phyloP scores from a whole-genome alignment of 2,888 invertebrate species.

The Nebria salina region DNA sequence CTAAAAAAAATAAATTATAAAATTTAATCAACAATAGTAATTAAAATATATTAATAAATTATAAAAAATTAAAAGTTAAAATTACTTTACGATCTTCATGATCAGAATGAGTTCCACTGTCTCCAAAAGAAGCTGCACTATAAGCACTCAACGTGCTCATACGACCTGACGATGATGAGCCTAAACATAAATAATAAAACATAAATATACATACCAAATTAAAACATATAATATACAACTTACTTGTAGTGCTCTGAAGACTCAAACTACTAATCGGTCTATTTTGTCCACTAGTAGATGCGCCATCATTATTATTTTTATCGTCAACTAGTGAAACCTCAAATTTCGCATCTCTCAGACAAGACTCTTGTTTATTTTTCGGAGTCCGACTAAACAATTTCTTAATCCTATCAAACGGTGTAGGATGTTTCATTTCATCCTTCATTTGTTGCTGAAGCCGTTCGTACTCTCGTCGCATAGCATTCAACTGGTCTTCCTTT shows the following conservation, averaged over 20 bases:
- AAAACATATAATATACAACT: constrained; percentile 52
- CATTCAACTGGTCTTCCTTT: constrained; percentile 82
- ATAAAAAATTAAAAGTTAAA: background rate
- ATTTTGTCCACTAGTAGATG: constrained; percentile 19
- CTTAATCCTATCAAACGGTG: constrained; percentile 82
- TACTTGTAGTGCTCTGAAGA: constrained; percentile 73
- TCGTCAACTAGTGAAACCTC: constrained; percentile 42
- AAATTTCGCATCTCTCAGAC: constrained; percentile 49
- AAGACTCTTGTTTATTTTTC: constrained; percentile 60
- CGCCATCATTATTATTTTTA: constrained; percentile 23
- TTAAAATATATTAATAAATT: background rate
- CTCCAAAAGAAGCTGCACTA: constrained; percentile 82
- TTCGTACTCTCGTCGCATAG: constrained; percentile 84
- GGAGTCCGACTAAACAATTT: constrained; percentile 78
- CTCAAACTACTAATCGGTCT: constrained; percentile 76
- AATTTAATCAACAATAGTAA: background rate
- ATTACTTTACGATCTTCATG: constrained; percentile 75
- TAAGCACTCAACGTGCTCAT: constrained; percentile 79
- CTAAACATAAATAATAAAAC: constrained; percentile 59
- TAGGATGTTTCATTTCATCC: constrained; percentile 77
- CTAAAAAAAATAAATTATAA: constrained; percentile 50
- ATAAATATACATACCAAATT: constrained; percentile 52
- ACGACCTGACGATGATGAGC: constrained; percentile 81
- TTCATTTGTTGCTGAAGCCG: constrained; percentile 82
- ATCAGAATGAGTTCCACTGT: constrained; percentile 87